A percentile compares a stretch with the other conserved stretches of the same genome.
phyloP scores from a whole-genome alignment of 2,797 vertebrate species.

The Sebastes minor region DNA sequence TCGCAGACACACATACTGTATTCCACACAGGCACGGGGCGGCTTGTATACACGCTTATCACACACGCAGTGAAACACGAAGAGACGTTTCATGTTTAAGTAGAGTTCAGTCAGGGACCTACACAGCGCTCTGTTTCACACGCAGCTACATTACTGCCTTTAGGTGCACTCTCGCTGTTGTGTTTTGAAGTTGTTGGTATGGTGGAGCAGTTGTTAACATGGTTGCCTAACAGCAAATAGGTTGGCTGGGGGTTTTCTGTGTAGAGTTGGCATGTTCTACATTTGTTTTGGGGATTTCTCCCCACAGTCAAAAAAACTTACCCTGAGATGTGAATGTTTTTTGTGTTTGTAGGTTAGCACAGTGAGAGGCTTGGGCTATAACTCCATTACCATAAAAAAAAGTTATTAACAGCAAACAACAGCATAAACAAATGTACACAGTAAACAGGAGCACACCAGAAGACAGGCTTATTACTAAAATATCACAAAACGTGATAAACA shows the following conservation, averaged over 20 bases:
- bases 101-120: conserved; percentile 18
- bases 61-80: neutral
- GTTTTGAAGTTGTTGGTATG: conserved; percentile 17
- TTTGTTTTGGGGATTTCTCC: neutral
- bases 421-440: neutral
- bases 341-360: neutral
- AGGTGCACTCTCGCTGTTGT: conserved; percentile 1
- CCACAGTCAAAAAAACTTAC: neutral
- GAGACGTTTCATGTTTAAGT: conserved; percentile 32
- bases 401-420: neutral
- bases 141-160: conserved; percentile 14
- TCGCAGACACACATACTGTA: neutral
- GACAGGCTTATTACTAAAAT: neutral
- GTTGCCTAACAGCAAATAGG: neutral
- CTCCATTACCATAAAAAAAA: neutral
- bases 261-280: neutral
- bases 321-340: neutral
- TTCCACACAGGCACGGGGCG: neutral
- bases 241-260: too few species aligned
- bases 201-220: conserved; percentile 1
- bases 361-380: neutral
- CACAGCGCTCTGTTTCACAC: conserved; percentile 15
- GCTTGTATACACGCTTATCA: neutral
- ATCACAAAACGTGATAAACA: neutral
- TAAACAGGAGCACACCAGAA: neutral